phyloP scores from a whole-genome alignment of 2,113 vertebrate genomes.

The Mobula hypostoma region DNA sequence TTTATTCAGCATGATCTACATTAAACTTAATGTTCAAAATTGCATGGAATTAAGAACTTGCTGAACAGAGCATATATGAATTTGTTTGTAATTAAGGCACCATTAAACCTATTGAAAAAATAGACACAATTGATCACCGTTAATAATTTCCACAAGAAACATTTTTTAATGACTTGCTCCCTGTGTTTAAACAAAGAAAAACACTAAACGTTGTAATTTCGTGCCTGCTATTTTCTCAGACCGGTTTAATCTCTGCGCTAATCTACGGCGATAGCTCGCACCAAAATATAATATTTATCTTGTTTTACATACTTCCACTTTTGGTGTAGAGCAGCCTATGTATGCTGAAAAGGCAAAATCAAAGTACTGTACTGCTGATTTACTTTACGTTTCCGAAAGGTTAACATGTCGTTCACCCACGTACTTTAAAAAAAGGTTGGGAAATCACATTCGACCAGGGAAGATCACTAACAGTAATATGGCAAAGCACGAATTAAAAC shows the following conservation, averaged over 20 bases:
- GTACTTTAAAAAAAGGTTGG: background rate
- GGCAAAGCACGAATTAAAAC: background rate
- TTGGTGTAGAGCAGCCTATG: background rate
- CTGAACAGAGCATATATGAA: background rate
- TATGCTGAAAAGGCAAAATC: background rate
- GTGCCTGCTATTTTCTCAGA: background rate
- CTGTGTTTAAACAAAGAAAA: background rate
- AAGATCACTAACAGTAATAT: background rate
- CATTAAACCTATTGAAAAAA: conserved; percentile 11
- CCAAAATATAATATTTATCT: background rate
- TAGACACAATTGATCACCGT: conserved; percentile 6
- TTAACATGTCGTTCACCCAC: background rate
- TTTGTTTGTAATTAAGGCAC: background rate
- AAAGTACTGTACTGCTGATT: background rate
- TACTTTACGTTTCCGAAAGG: background rate
- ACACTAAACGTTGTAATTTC: background rate
- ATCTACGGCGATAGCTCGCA: background rate
- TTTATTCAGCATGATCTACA: background rate
- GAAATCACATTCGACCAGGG: background rate
- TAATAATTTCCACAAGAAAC: background rate
- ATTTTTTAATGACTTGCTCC: conserved; percentile 23
- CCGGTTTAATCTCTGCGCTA: background rate
- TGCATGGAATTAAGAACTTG: background rate
- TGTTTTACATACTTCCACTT: background rate
- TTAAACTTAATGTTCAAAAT: background rate